Conservation (phyloP, 2,797 vertebrate genomes). For the Psittacula echo region DNA sequence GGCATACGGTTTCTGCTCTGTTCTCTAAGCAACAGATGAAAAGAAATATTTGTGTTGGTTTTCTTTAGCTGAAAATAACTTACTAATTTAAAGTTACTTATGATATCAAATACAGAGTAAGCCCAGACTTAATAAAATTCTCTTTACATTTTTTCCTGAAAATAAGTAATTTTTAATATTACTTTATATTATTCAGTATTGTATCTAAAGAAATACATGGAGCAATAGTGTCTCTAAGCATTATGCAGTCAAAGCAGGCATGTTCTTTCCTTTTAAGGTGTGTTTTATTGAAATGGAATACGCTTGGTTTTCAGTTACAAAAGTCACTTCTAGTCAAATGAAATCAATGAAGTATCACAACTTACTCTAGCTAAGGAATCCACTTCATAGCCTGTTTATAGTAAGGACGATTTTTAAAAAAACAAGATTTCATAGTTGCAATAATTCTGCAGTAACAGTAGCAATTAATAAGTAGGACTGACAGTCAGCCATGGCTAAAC, state of each 20-base stretch:
- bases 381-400: background rate
- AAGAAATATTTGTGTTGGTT: background rate
- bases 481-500: background rate
- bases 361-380: background rate
- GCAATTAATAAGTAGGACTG: background rate
- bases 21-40: background rate
- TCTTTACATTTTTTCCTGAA: background rate
- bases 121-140: background rate
- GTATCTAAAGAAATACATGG: background rate
- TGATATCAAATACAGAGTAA: background rate
- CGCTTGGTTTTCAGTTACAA: background rate
- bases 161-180: background rate
- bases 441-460: background rate
- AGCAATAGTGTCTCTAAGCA: background rate
- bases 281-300: background rate
- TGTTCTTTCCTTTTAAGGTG: background rate
- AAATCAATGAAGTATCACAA: background rate
- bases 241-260: background rate
- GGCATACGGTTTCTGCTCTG: background rate
- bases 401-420: rapidly evolving
- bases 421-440: background rate
- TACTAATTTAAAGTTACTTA: background rate
- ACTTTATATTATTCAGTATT: background rate
- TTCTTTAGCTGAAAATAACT: background rate
- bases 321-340: background rate